A percentile compares a stretch with the other conserved stretches of the same genome.
phyloP scores from a whole-genome alignment of 2,113 vertebrate genomes.

The Vireo altiloquus region DNA sequence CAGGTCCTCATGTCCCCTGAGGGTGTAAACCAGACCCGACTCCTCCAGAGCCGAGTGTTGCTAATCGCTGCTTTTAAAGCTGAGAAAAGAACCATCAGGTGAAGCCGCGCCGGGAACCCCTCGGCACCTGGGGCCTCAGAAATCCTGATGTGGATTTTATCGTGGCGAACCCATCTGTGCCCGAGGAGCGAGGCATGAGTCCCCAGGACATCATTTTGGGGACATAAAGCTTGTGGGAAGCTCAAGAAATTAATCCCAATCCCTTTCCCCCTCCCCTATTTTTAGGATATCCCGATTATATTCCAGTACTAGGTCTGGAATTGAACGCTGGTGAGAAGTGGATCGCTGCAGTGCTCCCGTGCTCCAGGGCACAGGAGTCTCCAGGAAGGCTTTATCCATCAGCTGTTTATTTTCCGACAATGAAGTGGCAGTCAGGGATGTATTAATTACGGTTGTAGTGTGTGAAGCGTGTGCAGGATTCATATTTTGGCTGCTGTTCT shows the following conservation, averaged over 20 bases:
- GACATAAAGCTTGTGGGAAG: not conserved
- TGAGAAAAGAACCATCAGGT: not conserved
- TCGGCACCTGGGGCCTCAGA: not conserved
- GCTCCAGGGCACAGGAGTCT: not conserved
- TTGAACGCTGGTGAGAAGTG: rapidly evolving
- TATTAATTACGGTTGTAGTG: not conserved
- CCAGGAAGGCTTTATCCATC: not conserved
- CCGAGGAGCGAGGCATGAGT: not conserved
- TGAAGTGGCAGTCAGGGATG: not conserved
- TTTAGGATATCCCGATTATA: not conserved
- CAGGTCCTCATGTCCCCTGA: rapidly evolving
- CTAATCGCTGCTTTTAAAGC: not conserved
- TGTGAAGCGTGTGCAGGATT: not conserved
- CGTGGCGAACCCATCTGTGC: not conserved
- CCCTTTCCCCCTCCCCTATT: not conserved
- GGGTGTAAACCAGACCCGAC: not conserved
- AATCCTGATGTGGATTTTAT: not conserved
- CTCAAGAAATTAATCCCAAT: not conserved
- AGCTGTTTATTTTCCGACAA: not conserved
- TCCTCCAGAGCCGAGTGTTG: not conserved
- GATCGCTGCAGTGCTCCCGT: not conserved
- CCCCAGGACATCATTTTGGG: not conserved
- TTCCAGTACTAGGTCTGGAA: not conserved
- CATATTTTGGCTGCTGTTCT: not conserved
- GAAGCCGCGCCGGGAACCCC: not conserved